phyloP scores from a whole-genome alignment of 2,797 vertebrate species.

The Anisognathus igniventris region DNA sequence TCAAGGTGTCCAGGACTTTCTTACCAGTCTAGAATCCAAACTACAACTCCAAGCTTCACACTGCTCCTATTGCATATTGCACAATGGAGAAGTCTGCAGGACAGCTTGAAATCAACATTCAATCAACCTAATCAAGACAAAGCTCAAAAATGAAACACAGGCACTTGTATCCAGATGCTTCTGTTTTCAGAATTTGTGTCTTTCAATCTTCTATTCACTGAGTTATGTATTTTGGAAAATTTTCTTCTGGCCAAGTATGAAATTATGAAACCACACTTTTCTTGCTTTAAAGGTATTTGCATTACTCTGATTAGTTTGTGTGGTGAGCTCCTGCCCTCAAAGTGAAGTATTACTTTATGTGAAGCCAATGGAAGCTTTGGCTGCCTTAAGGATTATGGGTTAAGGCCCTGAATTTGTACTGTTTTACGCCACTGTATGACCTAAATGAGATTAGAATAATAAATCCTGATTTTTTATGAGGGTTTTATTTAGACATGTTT shows the following conservation, averaged over 20 bases:
- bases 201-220: neutral
- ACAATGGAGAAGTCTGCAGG: neutral
- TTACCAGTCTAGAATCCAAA: neutral
- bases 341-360: neutral
- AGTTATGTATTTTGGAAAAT: neutral
- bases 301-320: neutral
- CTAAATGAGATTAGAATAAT: conserved; percentile 65
- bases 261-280: neutral
- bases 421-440: conserved; percentile 47
- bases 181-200: neutral
- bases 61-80: neutral
- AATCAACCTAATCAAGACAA: neutral
- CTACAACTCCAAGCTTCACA: neutral
- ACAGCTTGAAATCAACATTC: neutral
- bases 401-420: conserved; percentile 16
- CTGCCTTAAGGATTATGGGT: conserved; percentile 29
- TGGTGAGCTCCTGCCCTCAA: neutral
- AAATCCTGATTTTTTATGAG: conserved; percentile 61
- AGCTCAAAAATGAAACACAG: neutral
- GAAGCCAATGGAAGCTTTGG: conserved; percentile 15
- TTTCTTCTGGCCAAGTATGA: neutral
- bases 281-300: neutral
- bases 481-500: conserved; percentile 50
- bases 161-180: neutral
- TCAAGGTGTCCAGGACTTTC: neutral